Base-by-base conservation (phyloP, 2,113 vertebrate species). In the Symphodus melops region DNA sequence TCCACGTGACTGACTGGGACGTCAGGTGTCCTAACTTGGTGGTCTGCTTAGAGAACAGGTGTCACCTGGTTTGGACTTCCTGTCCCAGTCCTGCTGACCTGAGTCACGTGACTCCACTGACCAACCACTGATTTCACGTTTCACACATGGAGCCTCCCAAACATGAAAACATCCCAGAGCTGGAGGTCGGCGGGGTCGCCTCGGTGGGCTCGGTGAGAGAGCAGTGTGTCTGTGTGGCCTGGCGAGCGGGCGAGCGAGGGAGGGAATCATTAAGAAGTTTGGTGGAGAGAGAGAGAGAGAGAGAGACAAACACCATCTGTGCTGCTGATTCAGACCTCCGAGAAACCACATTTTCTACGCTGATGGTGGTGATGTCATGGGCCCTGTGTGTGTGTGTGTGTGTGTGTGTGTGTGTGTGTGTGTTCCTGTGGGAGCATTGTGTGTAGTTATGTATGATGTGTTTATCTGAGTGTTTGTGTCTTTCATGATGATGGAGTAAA, bases 81-180 rank as follows among this genome's bases (percentile, higher is more conserved):
- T 10, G 39, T 41, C 39, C 10, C 39, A 41, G 39, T 41, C 4
- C 4, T 8, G 12, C 7, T 11, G 53, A 19, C 13, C 36, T 3
- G 37, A 14, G 11, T 61, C 25, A n/a, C 17, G 23, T 62, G 68
- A 68, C 68, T 10, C 9, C 10, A 3, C 55, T 78, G 75, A 85
- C 78, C 80, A 74, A 36, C 41, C 80, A 86, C 78, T 58, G 77
- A 83, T 88, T 88, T 83, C 65, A 56, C 28, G 33, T 77, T 69
- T 57, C 33, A 64, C 42, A 64, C 74, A 56, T 57, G 33, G 41
- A 5, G 28, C 10, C 11, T 36, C 19, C n/a, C 13, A 53, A 60
- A 66, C 44, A 5, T 28, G 0, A 17, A 51, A n/a, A 49, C 25
- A 36, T 1, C 33, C 13, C 2, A 12, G 53, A 17, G 28, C 53